Evolutionary conservation across 2,113 vertebrate genomes (phyloP), one percentile per base, ranked within the genome.

Genomic region (Festucalex cinctus): DNA sequence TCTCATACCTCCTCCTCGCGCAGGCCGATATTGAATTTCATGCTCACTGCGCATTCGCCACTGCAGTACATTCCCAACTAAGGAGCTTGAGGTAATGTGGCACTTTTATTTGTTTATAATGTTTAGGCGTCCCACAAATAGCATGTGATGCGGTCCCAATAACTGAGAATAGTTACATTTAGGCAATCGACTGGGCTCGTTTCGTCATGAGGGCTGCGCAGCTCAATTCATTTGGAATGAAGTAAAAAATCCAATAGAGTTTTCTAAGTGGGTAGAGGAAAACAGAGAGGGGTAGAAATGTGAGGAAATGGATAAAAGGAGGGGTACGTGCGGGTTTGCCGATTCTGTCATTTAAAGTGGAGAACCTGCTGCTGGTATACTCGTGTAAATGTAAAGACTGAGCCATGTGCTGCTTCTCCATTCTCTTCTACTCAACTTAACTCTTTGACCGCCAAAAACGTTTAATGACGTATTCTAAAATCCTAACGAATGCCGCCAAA

Each of bases 21-120:
- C 63, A 76, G 70, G 65, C 65, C 74, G 77, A 80, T 86, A 87
- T 87, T 84, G 86, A 81, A 88, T 90, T 91, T 88, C 89, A 89
- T 74, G 78, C 86, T 85, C 76, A 81, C 80, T 90, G 87, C 85
- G 78, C 86, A 84, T 86, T 89, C 86, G 86, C 81, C 88, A 89
- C 81, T 81, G 84, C 75, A 81, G 83, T 85, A 75, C 80, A 81
- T 88, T 90, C 84, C 83, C 83, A 88, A 90, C 81, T 81, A 81
- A 84, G 74, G 80, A 83, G 89, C 90, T 76, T 58, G 68, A 82
- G 86, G 89, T 86, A 83, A 89, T 84, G 83, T 74, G 70, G 71
- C 76, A 73, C 79, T 85, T 90, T 92, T 91, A 91, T 92, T 91
- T 90, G 90, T 92, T 90, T 92, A 89, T 87, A 92, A 92, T 91